Evolutionary conservation across 2,888 invertebrate genomes (phyloP), one percentile per base, ranked within the genome.

Genomic region (Phasia obesa): DNA sequence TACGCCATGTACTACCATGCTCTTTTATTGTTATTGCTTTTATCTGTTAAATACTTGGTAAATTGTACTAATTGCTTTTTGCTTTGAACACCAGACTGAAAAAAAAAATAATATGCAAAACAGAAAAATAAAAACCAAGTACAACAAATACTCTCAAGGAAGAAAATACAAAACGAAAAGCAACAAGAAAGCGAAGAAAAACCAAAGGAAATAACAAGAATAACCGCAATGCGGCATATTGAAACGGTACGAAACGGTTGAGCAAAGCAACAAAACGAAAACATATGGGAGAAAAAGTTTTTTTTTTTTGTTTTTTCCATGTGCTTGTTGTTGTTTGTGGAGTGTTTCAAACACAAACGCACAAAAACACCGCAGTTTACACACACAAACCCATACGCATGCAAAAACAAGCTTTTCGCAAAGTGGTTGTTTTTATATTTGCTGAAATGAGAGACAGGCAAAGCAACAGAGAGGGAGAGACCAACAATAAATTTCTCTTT

Each of bases 211-310:
- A 76, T 51, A 84, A 87, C 87, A 87, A 87, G 86, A 88, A 91
- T 90, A 91, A 91, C 92, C 92, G 92, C 91, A 92, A 89, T 91
- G 91, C 92, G 91, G 91, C 91, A 91, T 91, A 89, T 87, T 85
- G 87, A 85, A 87, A 85, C 86, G 87, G 87, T 87, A 85, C 88
- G 88, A 89, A 90, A 89, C 90, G 90, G 90, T 89, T 88, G 59
- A 85, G 71, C 51, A 76, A 59, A 80, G 69, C 73, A 38, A 60
- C 21, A 65, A 57, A 69, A 71, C 25, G 23, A 81, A 78, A 84
- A 83, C 74, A 81, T 78, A 76, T 81, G 81, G 81, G 77, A 81
- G 76, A 60, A n/a, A n/a, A n/a, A 84, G 47, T 25, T n/a, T 31
- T 27, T 78, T 49, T 44, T 59, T 69, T 64, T 27, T 27, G 25